Base-by-base conservation (phyloP, 2,113 vertebrate genomes). In the Pagrus major region DNA sequence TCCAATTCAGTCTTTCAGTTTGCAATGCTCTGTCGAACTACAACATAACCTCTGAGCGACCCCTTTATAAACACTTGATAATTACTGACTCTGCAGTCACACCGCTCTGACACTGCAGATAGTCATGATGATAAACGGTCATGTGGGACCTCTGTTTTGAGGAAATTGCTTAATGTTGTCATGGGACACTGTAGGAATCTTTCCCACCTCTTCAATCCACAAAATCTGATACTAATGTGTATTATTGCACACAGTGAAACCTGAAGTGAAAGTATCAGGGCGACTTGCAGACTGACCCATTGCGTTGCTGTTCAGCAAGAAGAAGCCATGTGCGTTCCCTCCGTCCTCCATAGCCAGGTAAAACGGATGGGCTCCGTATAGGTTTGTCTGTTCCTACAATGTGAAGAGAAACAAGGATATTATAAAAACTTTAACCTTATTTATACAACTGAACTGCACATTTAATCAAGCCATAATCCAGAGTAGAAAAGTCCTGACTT, bases 251-350 rank as follows among this genome's bases (percentile, higher is more conserved):
- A 5, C 5, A 39, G 39, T 23, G 21, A 67, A 76, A 58, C 7
- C 14, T 49, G 49, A 70, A 71, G 54, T 25, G 12, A 9, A 35
- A 37, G 15, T 29, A 16, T 20, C 3, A n/a, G 3, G 55, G 46
- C 4, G 21, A 6, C 44, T 0, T 6, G 6, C 31, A n/a, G 60
- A 84, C 92, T 79, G 69, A 95, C 94, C 94, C 94, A 95, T 94
- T 1, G 96, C 96, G 0, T 98, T 98, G 93, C 96, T 97, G 92
- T 98, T 98, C 35, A 97, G 94, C 49, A 98, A 93, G 91, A 98
- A 97, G 87, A 97, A 95, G 1, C 97, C 97, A 0, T 97, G 96
- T 47, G 97, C 91, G 5, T 85, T 86, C 42, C 96, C 96, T 0
- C 87, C 93, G 11, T 95, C 84, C 89, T 97, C 97, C 95, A 97